These are phyloP conservation scores for Trididemnum clinides DNA, from an alignment of 23 tunicate genomes.

Conservation along the genomic window DNA sequence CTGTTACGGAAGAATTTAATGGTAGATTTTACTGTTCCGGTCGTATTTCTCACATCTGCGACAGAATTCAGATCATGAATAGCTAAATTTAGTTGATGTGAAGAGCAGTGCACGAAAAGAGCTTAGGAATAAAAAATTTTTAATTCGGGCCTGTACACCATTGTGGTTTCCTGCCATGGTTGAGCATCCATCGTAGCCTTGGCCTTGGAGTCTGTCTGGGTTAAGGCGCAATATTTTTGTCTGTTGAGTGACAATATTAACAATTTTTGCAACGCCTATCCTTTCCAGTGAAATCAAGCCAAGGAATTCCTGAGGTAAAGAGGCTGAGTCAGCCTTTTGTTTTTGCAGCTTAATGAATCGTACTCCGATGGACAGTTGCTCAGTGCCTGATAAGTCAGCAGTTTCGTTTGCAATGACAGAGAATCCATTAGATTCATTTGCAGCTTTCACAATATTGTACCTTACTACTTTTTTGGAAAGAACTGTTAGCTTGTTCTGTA, in stretches of 20 bases:
- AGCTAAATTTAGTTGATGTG: background rate
- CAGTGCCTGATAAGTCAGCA: background rate
- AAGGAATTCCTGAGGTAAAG: background rate
- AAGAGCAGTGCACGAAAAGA: background rate
- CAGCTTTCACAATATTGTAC: background rate
- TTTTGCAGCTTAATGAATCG: background rate
- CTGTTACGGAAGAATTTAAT: constrained; percentile 2
- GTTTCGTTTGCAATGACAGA: background rate
- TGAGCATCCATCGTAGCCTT: background rate
- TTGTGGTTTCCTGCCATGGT: background rate
- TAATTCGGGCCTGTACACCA: background rate
- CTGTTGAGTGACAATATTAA: background rate
- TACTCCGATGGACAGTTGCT: background rate
- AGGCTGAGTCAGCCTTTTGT: background rate
- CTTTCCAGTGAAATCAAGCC: background rate
- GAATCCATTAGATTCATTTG: background rate
- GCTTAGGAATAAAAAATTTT: background rate
- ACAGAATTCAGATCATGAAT: background rate
- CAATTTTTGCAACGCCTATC: background rate
- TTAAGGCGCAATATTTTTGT: background rate
- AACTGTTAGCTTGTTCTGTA: background rate
- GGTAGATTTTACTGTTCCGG: too few species aligned
- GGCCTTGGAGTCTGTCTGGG: background rate
- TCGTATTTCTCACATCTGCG: background rate
- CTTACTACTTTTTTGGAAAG: background rate